A percentile compares a stretch with the other conserved stretches of the same genome.
phyloP scores from a whole-genome alignment of 2,797 vertebrate genomes.

The Lacerta agilis region DNA sequence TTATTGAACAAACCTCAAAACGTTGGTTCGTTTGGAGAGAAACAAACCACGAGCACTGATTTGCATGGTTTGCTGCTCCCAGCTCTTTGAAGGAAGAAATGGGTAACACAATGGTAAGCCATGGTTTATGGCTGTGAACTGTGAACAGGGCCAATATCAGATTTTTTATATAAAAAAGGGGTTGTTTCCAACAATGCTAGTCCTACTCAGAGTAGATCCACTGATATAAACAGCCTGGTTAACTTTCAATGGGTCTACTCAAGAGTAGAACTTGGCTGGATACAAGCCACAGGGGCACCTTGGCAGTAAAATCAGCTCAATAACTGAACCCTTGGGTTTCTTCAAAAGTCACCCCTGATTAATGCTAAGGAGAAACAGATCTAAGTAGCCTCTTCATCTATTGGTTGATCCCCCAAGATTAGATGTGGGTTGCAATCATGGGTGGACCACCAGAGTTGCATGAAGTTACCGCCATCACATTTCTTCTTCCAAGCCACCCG shows the following conservation, averaged over 20 bases:
- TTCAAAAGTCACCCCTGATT: background rate
- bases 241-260: background rate
- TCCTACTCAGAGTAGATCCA: too few species aligned
- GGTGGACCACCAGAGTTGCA: background rate
- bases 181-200: too few species aligned
- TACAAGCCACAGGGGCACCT: background rate
- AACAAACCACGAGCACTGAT: too few species aligned
- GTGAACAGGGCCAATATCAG: too few species aligned
- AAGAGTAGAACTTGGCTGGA: background rate
- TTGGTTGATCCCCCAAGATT: background rate
- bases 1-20: too few species aligned
- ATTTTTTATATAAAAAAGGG: too few species aligned
- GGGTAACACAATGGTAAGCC: too few species aligned
- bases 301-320: background rate
- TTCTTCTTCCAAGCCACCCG: background rate
- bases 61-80: too few species aligned
- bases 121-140: too few species aligned
- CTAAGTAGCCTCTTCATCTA: background rate
- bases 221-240: too few species aligned
- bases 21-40: too few species aligned
- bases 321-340: background rate
- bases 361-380: background rate
- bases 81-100: too few species aligned
- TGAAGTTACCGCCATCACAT: background rate
- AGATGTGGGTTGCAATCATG: background rate